Evolutionary conservation across 2,888 invertebrate genomes (phyloP), one percentile per base, ranked within the genome.

Genomic region (Rhaphigaster nebulosa): DNA sequence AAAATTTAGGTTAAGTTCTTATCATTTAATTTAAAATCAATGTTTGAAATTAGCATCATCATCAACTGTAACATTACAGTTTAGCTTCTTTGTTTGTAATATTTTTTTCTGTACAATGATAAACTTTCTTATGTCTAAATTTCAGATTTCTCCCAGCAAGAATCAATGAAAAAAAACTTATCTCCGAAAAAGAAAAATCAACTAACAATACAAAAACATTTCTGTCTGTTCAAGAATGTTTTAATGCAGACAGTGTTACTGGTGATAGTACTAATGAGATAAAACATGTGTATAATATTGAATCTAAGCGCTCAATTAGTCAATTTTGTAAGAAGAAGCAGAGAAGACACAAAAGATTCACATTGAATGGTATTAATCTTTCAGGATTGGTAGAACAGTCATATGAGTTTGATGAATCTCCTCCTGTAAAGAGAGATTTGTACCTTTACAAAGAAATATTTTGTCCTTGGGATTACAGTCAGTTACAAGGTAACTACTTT

Each of bases 391-490:
- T 84, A 45, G 45, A 84, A 18, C 26, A 50, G 12, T n/a, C 45
- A 13, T 84, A 15, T 13, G 45, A 84, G 45, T 84, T 84, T 84
- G 84, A 50, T 1, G 45, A 45, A 84, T 84, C 84, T 38, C 13
- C 26, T 84, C 60, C 38, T 5, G n/a, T 34, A 20, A 70, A 76
- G 15, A 89, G 80, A 76, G 89, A 89, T 80, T 20, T 89, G 8
- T 80, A 80, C 13, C 29, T 76, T 8, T 89, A 89, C 80, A 80
- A 80, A n/a, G 89, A 89, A 50, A 89, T 89, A 38, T 89, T 89
- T 70, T 45, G n/a, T 52, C 89, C 89, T 34, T 52, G 50, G 45
- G 34, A 80, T 6, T 76, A 60, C 26, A 70, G 29, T 10, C 76
- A 89, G 38, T 70, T 89, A 34, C 34, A 29, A 65, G 50, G 38